These are phyloP conservation scores for Protobothrops mucrosquamatus DNA, from an alignment of 2,113 vertebrate genomes.

Conservation along the genomic window DNA sequence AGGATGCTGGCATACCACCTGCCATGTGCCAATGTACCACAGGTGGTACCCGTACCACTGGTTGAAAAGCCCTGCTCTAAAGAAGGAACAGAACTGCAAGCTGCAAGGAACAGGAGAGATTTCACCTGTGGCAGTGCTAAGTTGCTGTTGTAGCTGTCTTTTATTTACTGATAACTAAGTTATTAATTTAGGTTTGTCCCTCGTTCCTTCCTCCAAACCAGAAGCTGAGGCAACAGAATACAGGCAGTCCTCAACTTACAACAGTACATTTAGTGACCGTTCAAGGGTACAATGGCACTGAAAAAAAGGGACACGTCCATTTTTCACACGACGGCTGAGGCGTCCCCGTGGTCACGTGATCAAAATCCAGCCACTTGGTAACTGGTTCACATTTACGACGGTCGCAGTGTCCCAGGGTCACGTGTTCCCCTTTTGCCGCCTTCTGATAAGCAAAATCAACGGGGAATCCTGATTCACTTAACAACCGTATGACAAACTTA, in stretches of 20 bases:
- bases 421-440: no score
- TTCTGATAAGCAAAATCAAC: no score
- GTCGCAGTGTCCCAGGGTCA: no score
- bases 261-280: not conserved
- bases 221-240: not conserved
- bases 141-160: not conserved
- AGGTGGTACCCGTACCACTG: no score
- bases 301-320: not conserved
- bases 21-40: no score
- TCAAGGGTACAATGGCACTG: not conserved
- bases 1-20: no score
- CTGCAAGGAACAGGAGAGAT: not conserved
- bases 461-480: no score
- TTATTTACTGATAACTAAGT: not conserved
- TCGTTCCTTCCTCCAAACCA: not conserved
- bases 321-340: not conserved
- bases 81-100: not conserved
- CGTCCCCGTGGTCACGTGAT: not conserved
- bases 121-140: not conserved
- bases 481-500: no score
- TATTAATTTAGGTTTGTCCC: not conserved
- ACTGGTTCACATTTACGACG: no score
- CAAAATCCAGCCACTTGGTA: no score
- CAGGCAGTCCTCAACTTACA: not conserved
- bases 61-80: no score